Evolutionary conservation across 2,888 invertebrate species (phyloP).

Genomic region (Ligdia adustata): DNA sequence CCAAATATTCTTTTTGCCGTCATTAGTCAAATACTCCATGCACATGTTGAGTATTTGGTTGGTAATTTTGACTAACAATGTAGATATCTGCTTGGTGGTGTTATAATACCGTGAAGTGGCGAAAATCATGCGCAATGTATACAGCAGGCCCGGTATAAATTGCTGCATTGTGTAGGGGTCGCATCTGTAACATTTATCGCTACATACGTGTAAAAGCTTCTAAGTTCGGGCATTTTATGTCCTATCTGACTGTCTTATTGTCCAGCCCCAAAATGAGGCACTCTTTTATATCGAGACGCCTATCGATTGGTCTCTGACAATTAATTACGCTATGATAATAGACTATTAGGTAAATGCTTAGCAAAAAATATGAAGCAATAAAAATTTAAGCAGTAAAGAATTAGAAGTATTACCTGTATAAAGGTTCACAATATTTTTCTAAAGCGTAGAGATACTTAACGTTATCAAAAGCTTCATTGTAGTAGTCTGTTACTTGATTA

Average conservation of each 20-base stretch:
- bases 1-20: slow-evolving; percentile 90
- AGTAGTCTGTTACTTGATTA: slow-evolving; percentile 88
- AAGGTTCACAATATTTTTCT: slow-evolving; percentile 92
- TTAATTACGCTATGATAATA: no score
- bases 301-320: no score
- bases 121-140: slow-evolving; percentile 92
- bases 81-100: slow-evolving; percentile 90
- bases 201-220: no score
- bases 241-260: no score
- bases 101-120: slow-evolving; percentile 93
- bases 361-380: no score
- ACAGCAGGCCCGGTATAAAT: slow-evolving; percentile 89
- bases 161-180: slow-evolving; percentile 88
- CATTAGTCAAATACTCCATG: slow-evolving; percentile 89
- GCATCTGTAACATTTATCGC: slow-evolving; percentile 73
- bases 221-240: no score
- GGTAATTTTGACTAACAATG: slow-evolving; percentile 92
- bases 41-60: slow-evolving; percentile 94
- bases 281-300: no score
- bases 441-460: slow-evolving; percentile 93
- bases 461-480: slow-evolving; percentile 93
- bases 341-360: no score
- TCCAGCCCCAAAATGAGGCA: no score
- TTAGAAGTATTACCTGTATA: slow-evolving; percentile 85
- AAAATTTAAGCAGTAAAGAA: no score